Conservation (phyloP, 2,113 vertebrate species). For the Perognathus longimembris region DNA sequence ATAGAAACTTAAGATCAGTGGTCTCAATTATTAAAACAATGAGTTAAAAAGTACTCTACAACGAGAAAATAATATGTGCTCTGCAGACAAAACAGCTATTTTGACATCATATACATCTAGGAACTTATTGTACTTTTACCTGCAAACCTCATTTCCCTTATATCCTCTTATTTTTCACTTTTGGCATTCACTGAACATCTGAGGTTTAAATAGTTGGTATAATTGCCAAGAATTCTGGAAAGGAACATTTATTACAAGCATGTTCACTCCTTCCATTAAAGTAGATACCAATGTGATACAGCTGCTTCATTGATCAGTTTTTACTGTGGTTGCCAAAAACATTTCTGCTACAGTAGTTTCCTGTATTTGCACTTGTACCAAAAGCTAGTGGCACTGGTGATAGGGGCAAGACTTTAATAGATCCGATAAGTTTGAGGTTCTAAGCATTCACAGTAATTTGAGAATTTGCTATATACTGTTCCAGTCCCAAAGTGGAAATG, state of each 20-base stretch:
- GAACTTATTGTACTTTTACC: not conserved
- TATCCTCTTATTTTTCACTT: not conserved
- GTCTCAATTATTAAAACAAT: not conserved
- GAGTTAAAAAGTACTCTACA: not conserved
- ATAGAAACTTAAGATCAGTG: not conserved
- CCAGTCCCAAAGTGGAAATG: not conserved
- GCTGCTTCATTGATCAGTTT: conserved; percentile 76
- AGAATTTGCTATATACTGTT: not conserved
- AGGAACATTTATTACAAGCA: conserved; percentile 75
- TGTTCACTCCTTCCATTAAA: conserved; percentile 72
- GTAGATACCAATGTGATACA: conserved; percentile 69
- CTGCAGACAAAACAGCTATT: not conserved
- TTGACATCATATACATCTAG: not conserved
- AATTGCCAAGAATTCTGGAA: conserved; percentile 66
- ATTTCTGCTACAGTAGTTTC: conserved; percentile 73
- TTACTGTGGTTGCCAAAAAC: conserved; percentile 77
- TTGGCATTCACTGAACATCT: conserved; percentile 33
- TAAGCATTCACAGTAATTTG: conserved; percentile 55
- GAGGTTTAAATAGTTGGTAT: conserved; percentile 68
- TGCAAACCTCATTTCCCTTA: not conserved
- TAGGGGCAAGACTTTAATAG: conserved; percentile 59
- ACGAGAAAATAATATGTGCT: not conserved
- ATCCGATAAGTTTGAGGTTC: conserved; percentile 49
- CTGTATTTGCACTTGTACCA: conserved; percentile 65
- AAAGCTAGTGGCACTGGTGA: not conserved